phyloP scores from a whole-genome alignment of 2,797 vertebrate species.

The Acrossocheilus fasciatus region DNA sequence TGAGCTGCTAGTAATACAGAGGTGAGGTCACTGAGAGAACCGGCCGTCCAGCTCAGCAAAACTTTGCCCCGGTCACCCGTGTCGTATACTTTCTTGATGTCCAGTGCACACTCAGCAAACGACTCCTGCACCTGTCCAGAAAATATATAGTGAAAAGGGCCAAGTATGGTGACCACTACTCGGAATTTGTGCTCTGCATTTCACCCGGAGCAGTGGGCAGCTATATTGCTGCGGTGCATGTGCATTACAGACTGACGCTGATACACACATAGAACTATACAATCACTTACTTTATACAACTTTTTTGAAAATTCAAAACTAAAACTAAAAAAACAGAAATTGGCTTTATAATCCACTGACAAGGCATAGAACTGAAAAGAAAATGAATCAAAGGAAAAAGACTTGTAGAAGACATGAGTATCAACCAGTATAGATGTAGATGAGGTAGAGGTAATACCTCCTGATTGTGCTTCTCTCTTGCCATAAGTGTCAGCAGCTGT shows the following conservation, averaged over 20 bases:
- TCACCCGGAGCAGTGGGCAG: too few relatives aligned
- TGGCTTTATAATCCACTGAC: not conserved
- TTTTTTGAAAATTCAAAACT: not conserved
- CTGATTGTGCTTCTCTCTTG: slow-evolving; percentile 83
- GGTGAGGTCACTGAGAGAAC: slow-evolving; percentile 71
- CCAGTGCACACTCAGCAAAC: slow-evolving; percentile 86
- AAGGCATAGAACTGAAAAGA: not conserved
- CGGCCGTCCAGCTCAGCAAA: slow-evolving; percentile 72
- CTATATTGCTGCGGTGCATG: not conserved
- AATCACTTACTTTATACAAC: not conserved
- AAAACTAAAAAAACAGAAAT: not conserved
- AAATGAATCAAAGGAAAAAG: not conserved
- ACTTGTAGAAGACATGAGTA: not conserved
- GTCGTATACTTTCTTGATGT: slow-evolving; percentile 77
- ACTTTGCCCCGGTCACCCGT: slow-evolving; percentile 40
- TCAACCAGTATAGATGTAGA: not conserved
- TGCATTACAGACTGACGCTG: not conserved
- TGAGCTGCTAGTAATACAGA: slow-evolving; percentile 82
- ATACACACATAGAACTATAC: not conserved
- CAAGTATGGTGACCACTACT: too few relatives aligned
- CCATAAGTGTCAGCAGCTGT: slow-evolving; percentile 88
- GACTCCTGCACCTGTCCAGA: slow-evolving; percentile 80
- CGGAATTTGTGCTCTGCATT: too few relatives aligned
- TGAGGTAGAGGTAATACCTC: slow-evolving; percentile 78
- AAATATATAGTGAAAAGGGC: not conserved